Base-by-base conservation (phyloP, 2,888 invertebrate genomes). In the Hypomecis punctinalis region DNA sequence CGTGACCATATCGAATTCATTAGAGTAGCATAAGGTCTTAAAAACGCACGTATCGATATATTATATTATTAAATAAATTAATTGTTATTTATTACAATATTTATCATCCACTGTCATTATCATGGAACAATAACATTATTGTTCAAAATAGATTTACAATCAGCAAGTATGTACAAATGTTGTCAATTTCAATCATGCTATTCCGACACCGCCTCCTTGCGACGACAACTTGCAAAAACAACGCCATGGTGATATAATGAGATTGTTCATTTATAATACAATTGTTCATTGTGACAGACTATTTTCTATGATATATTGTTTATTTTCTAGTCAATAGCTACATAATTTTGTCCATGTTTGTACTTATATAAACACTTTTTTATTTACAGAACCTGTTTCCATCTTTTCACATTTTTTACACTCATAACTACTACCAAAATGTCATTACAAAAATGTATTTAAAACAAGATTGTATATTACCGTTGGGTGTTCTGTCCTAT, bases 211-310 rank as follows among this genome's bases (percentile, higher is more conserved):
- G 63, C 61, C 70, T 63, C 72, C 70, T 49, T 43, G 60, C 56
- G 61, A 66, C 6, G 65, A 66, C 68, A 70, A 71, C 58, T 74
- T 75, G 77, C 71, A 75, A 71, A 68, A 69, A 72, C 68, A 74
- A 70, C 6, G 8, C 9, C 5, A 57, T 40, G 36, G 47, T 57
- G 46, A 47, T 33, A 55, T 5, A 46, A 37, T 39, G 5, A 37
- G 13, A 51, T 40, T 40, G 10, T 48, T 48, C 36, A 48, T n/a
- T 40, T 33, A 13, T 37, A 7, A 7, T 37, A 51, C 11, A 51
- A 51, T 51, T 36, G 48, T 51, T 23, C 8, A 42, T 10, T 40
- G 10, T 42, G 40, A 40, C 11, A 51, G 9, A 9, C 0, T 48
- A 6, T 0, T 6, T 35, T 48, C n/a, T 8, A 36, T 11, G 7